Percentiles rank a stretch among this genome's conserved stretches.
phyloP scores from a whole-genome alignment of 2,113 vertebrate genomes.

The Mirounga angustirostris region DNA sequence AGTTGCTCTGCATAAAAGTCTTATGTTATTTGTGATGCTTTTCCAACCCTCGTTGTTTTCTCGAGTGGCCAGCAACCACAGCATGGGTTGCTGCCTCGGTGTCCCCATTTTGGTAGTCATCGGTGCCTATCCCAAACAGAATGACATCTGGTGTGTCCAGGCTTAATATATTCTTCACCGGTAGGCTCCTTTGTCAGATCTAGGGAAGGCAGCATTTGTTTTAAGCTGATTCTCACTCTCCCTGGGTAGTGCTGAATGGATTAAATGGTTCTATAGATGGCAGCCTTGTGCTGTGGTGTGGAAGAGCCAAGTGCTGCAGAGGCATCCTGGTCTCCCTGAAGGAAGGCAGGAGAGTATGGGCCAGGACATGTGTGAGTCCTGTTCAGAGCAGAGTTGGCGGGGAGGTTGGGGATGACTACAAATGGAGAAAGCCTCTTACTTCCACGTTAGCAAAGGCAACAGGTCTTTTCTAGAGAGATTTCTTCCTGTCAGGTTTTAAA shows the following conservation, averaged over 20 bases:
- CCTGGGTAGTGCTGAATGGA: neutral
- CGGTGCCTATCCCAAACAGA: neutral
- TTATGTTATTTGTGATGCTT: neutral
- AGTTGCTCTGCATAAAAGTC: neutral
- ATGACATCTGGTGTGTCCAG: neutral
- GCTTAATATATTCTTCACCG: neutral
- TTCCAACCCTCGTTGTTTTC: neutral
- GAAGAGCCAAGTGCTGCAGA: neutral
- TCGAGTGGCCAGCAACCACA: neutral
- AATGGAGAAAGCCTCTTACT: neutral
- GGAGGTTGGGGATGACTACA: neutral
- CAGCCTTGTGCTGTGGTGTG: conserved; percentile 56
- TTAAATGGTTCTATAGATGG: conserved; percentile 35
- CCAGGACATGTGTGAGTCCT: neutral
- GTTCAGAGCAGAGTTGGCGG: neutral
- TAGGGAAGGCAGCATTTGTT: neutral
- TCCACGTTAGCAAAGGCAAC: neutral
- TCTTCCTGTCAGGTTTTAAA: neutral
- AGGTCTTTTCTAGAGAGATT: neutral
- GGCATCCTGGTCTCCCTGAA: neutral
- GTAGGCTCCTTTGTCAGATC: neutral
- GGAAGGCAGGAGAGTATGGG: neutral
- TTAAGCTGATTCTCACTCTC: neutral
- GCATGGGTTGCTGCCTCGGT: neutral
- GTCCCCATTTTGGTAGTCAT: neutral